Conservation (phyloP, 2,888 invertebrate species). For the Limnephilus rhombicus region DNA sequence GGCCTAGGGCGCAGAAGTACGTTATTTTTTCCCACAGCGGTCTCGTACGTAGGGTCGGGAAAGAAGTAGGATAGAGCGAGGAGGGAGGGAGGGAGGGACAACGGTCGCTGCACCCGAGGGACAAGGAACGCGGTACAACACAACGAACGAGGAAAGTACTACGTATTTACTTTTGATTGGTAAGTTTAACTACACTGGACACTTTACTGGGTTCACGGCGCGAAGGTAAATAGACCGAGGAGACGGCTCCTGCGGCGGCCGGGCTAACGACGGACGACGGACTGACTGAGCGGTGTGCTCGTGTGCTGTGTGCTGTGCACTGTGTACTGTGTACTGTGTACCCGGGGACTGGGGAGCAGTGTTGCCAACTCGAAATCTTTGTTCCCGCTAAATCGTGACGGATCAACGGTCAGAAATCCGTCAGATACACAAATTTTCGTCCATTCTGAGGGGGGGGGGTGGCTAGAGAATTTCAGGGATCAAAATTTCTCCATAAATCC, state of each 20-base stretch:
- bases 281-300: not conserved
- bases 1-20: conserved; percentile 72
- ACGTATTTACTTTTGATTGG: not conserved
- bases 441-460: too few species aligned
- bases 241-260: conserved; percentile 15
- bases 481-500: too few species aligned
- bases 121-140: conserved; percentile 4
- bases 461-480: too few species aligned
- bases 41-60: conserved; percentile 3
- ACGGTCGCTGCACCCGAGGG: conserved; percentile 30
- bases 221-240: not conserved
- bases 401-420: too few species aligned
- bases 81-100: not conserved
- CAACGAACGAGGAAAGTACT: not conserved
- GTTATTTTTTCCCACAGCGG: conserved; percentile 79
- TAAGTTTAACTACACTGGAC: not conserved
- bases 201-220: not conserved
- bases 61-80: not conserved
- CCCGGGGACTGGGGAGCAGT: conserved; percentile 80
- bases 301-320: conserved; percentile 54
- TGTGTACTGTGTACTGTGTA: conserved; percentile 67
- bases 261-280: not conserved
- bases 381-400: too few species aligned
- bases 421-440: too few species aligned
- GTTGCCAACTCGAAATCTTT: too few species aligned